Evolutionary conservation across 2,888 invertebrate species (phyloP).

Genomic region (Archips xylosteana): DNA sequence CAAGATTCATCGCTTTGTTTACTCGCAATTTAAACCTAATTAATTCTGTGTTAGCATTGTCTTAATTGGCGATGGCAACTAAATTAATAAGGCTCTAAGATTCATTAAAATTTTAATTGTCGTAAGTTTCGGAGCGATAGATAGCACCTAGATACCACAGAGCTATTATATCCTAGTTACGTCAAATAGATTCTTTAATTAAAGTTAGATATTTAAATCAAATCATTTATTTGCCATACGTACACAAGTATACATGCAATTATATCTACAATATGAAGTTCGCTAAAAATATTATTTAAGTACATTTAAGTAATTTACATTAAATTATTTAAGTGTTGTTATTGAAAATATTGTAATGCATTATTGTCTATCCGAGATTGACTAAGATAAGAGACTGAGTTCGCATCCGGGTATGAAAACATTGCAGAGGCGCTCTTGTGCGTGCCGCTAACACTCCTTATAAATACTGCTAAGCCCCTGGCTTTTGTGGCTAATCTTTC

Average conservation of each 20-base stretch:
- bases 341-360: background rate
- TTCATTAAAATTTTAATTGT: slow-evolving; percentile 29
- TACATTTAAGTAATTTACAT: no score
- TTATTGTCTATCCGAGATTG: slow-evolving; percentile 6
- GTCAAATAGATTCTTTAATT: background rate
- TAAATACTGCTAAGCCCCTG: slow-evolving; percentile 83
- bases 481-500: slow-evolving; percentile 84
- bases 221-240: no score
- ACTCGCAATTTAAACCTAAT: slow-evolving; percentile 37
- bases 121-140: background rate
- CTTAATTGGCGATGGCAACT: slow-evolving; percentile 31
- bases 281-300: no score
- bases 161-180: background rate
- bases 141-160: background rate
- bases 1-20: slow-evolving; percentile 27
- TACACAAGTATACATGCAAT: no score
- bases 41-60: slow-evolving; percentile 30
- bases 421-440: slow-evolving; percentile 60
- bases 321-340: background rate
- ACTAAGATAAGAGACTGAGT: slow-evolving; percentile 12
- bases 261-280: no score
- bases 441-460: slow-evolving; percentile 80
- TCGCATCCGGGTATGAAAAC: slow-evolving; percentile 19
- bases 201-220: no score
- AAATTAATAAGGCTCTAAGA: slow-evolving; percentile 23